phyloP scores from a whole-genome alignment of 2,888 invertebrate genomes.

The Axea sp. region DNA sequence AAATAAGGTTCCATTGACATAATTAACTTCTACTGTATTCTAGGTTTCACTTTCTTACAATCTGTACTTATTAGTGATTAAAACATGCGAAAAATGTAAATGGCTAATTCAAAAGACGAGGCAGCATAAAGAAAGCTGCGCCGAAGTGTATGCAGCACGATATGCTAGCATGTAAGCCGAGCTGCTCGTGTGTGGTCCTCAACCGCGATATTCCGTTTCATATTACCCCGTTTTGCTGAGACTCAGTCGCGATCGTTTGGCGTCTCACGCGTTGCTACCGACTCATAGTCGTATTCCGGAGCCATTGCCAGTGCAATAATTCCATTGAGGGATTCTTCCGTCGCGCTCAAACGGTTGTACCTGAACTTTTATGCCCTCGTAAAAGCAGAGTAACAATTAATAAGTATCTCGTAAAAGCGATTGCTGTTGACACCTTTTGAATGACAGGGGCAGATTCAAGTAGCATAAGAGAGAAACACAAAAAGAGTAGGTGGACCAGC shows the following conservation, averaged over 20 bases:
- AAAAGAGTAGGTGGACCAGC: conserved; percentile 48
- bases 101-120: conserved; percentile 19
- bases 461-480: conserved; percentile 46
- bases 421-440: conserved; percentile 82
- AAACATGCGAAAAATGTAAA: conserved; percentile 38
- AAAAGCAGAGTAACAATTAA: conserved; percentile 82
- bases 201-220: conserved; percentile 34
- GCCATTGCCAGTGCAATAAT: conserved; percentile 72
- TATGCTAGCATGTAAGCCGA: conserved; percentile 63
- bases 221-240: conserved; percentile 40
- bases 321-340: conserved; percentile 73
- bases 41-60: conserved; percentile 36
- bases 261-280: conserved; percentile 46
- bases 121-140: conserved; percentile 25
- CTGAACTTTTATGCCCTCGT: conserved; percentile 81
- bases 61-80: conserved; percentile 30
- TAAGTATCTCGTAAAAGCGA: conserved; percentile 82
- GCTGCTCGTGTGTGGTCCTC: conserved; percentile 65
- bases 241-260: conserved; percentile 36
- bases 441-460: conserved; percentile 76
- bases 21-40: conserved; percentile 26
- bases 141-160: conserved; percentile 67
- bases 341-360: conserved; percentile 74
- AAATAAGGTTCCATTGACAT: conserved; percentile 38
- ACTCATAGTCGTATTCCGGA: conserved; percentile 54